Percentiles rank a stretch among this genome's conserved stretches.
Evolutionary conservation across 2,888 invertebrate genomes (phyloP).

Genomic region (Bombylius discolor): DNA sequence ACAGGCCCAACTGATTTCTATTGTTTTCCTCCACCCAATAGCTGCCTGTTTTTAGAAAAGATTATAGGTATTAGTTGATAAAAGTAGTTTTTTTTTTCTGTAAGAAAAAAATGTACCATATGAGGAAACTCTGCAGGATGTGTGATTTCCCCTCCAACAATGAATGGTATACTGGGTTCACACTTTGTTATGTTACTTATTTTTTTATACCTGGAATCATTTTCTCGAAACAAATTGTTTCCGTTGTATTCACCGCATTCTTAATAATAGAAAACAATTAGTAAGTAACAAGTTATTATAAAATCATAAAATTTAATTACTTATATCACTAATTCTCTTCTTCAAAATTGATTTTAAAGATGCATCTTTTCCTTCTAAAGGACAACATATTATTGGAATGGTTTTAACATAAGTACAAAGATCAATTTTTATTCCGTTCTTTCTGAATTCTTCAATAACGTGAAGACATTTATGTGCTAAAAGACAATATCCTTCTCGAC

Average conservation of each 20-base stretch:
- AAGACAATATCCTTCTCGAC: slow-evolving; percentile 30
- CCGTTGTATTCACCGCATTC: slow-evolving; percentile 42
- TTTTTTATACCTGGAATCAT: not conserved
- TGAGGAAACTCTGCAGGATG: slow-evolving; percentile 42
- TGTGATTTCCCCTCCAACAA: slow-evolving; percentile 42
- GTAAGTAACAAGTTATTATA: not conserved
- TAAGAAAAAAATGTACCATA: slow-evolving; percentile 35
- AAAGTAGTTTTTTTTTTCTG: not conserved
- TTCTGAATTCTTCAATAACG: slow-evolving; percentile 27
- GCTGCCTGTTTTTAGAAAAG: slow-evolving; percentile 20
- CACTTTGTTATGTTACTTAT: slow-evolving; percentile 19
- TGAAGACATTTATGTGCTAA: slow-evolving; percentile 29
- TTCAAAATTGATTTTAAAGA: slow-evolving; percentile 12
- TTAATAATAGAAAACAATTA: slow-evolving; percentile 16
- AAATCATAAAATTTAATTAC: slow-evolving; percentile 16
- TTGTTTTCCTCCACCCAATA: slow-evolving; percentile 28
- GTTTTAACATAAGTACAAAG: slow-evolving; percentile 23
- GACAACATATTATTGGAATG: slow-evolving; percentile 35
- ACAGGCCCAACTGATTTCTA: slow-evolving; percentile 28
- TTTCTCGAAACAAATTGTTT: not conserved
- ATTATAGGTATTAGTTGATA: not conserved
- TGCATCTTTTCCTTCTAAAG: slow-evolving; percentile 26
- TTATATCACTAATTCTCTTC: slow-evolving; percentile 26
- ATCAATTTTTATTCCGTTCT: slow-evolving; percentile 27
- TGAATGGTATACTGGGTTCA: slow-evolving; percentile 36